Evolutionary conservation across 2,888 invertebrate genomes (phyloP).

Genomic region (Lasioglossum lativentre): DNA sequence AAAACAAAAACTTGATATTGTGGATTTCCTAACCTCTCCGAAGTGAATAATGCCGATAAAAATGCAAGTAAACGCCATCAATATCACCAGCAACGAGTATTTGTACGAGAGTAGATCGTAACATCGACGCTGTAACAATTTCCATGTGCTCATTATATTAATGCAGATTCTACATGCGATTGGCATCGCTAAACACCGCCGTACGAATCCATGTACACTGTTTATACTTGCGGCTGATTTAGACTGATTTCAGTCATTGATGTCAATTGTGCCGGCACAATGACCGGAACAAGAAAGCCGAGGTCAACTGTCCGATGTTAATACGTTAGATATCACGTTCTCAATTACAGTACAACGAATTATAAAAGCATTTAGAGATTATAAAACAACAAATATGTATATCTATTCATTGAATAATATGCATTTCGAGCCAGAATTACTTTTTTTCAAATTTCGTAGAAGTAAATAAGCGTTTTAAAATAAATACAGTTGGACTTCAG

Average conservation of each 20-base stretch:
- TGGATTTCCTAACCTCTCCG: slow-evolving; percentile 82
- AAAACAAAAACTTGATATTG: slow-evolving; percentile 26
- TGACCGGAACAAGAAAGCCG: neutral
- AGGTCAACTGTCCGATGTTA: neutral
- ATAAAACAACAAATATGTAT: too few species aligned
- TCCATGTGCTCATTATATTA: slow-evolving; percentile 84
- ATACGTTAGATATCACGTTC: neutral
- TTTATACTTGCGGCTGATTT: slow-evolving; percentile 38
- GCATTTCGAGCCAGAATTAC: too few species aligned
- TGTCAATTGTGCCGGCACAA: neutral
- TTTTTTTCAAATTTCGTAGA: too few species aligned
- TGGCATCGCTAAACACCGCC: slow-evolving; percentile 71
- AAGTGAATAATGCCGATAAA: slow-evolving; percentile 84
- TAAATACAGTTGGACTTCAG: too few species aligned
- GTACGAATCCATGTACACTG: slow-evolving; percentile 46
- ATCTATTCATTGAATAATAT: too few species aligned
- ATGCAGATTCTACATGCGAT: slow-evolving; percentile 72
- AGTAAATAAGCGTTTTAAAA: too few species aligned
- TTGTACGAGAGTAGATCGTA: slow-evolving; percentile 85
- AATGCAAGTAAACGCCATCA: slow-evolving; percentile 82
- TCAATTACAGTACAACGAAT: neutral
- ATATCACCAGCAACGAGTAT: slow-evolving; percentile 82
- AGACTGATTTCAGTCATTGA: slow-evolving; percentile 9
- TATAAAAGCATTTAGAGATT: neutral
- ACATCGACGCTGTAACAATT: slow-evolving; percentile 84